These are phyloP conservation scores for Mamestra brassicae DNA, from an alignment of 2,888 invertebrate species.

Conservation along the genomic window DNA sequence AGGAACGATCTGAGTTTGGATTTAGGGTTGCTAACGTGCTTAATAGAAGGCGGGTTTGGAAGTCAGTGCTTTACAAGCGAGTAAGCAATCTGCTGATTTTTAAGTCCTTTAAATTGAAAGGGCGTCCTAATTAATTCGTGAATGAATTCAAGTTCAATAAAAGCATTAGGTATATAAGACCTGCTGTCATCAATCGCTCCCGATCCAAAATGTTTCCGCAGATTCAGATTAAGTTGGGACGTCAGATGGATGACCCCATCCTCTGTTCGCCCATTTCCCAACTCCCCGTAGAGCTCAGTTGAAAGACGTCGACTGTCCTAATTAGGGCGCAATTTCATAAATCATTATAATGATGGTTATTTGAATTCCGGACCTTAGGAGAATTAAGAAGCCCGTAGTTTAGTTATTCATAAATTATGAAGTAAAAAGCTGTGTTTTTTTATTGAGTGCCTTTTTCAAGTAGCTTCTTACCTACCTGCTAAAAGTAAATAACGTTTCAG, in stretches of 20 bases:
- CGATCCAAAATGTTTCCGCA: conserved; percentile 60
- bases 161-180: neutral
- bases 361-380: conserved; percentile 67
- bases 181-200: conserved; percentile 45
- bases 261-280: conserved; percentile 71
- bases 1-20: conserved; percentile 11
- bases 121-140: neutral
- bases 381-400: conserved; percentile 58
- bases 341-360: conserved; percentile 80
- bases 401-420: conserved; percentile 46
- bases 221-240: conserved; percentile 64
- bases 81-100: neutral
- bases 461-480: conserved; percentile 5
- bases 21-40: conserved; percentile 4
- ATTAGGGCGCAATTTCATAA: conserved; percentile 80
- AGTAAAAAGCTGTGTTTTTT: conserved; percentile 18
- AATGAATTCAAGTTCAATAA: conserved; percentile 23
- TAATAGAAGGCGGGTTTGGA: neutral
- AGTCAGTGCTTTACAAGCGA: neutral
- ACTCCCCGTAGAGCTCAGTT: conserved; percentile 73
- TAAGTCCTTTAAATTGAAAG: neutral
- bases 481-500: conserved; percentile 15
- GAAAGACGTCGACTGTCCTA: conserved; percentile 80
- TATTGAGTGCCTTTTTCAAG: conserved; percentile 1
- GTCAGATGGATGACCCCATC: conserved; percentile 71